phyloP scores from a whole-genome alignment of 2,888 invertebrate species.

The Parnassius orleans region DNA sequence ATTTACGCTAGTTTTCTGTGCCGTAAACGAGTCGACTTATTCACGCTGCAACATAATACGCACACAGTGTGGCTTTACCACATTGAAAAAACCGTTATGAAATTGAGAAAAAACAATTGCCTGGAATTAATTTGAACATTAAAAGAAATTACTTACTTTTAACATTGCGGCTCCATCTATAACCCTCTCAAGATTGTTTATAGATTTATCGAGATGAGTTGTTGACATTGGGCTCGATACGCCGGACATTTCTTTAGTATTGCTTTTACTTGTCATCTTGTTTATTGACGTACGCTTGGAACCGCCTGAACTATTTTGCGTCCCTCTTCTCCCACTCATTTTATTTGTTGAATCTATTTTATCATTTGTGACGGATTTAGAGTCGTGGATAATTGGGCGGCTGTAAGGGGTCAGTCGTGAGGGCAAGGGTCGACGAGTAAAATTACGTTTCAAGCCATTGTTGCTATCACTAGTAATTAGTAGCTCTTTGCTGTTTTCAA shows the following conservation, averaged over 20 bases:
- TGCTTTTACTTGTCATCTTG: slow-evolving; percentile 6
- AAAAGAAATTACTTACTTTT: slow-evolving; percentile 44
- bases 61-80: too few species aligned
- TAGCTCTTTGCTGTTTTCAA: slow-evolving; percentile 82
- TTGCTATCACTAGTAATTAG: slow-evolving; percentile 81
- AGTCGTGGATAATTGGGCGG: slow-evolving; percentile 36
- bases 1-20: too few species aligned
- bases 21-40: too few species aligned
- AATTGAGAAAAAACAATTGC: too few species aligned
- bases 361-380: slow-evolving; percentile 22
- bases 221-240: slow-evolving; percentile 16
- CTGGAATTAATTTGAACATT: not conserved
- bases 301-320: slow-evolving; percentile 1
- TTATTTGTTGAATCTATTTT: slow-evolving; percentile 15
- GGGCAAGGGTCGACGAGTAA: slow-evolving; percentile 59
- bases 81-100: too few species aligned
- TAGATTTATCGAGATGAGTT: slow-evolving; percentile 49
- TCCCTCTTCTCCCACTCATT: slow-evolving; percentile 13
- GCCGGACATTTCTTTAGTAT: not conserved
- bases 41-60: too few species aligned
- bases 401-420: slow-evolving; percentile 60
- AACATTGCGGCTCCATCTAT: slow-evolving; percentile 62
- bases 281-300: slow-evolving; percentile 12
- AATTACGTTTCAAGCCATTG: slow-evolving; percentile 59
- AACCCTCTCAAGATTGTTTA: slow-evolving; percentile 56